phyloP scores from a whole-genome alignment of 1,140 invertebrate genomes.

The Harlomillsia oculata region DNA sequence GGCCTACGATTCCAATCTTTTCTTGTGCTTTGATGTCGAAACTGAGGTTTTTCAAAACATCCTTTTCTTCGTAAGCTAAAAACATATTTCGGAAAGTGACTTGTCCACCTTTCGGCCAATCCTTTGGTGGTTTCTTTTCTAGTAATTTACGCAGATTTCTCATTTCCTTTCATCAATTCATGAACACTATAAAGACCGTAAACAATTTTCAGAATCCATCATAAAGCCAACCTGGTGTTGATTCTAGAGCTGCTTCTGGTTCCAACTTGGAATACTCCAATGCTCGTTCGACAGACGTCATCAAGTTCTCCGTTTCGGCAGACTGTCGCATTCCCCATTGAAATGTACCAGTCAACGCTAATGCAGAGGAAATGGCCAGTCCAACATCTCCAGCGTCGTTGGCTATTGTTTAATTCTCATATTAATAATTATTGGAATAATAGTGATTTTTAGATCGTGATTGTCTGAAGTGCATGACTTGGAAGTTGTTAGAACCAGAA shows the following conservation, averaged over 20 bases:
- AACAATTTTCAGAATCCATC: not conserved
- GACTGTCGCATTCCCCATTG: constrained; percentile 70
- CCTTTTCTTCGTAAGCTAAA: constrained; percentile 46
- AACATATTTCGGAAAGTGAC: constrained; percentile 57
- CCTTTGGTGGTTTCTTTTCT: constrained; percentile 48
- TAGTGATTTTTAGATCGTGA: too few species aligned
- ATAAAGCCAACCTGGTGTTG: constrained; percentile 10
- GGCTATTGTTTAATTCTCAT: too few species aligned
- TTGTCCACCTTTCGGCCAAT: constrained; percentile 58
- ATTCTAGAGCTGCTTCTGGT: constrained; percentile 29
- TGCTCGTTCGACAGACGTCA: constrained; percentile 70
- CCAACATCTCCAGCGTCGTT: constrained; percentile 20
- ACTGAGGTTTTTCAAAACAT: constrained; percentile 48
- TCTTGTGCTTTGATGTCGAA: constrained; percentile 47
- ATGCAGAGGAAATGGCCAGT: constrained; percentile 31
- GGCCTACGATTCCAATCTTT: constrained; percentile 60
- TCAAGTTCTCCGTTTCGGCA: constrained; percentile 70
- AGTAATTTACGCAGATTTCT: not conserved
- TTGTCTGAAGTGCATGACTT: not conserved
- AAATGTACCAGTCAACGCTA: constrained; percentile 39
- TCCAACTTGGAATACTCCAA: constrained; percentile 59
- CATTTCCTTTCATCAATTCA: not conserved
- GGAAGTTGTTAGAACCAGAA: not conserved
- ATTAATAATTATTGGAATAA: too few species aligned
- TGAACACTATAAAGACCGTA: not conserved